These are phyloP conservation scores for Porites evermanni DNA, from an alignment of 92 coral and sea anemone genomes.

Conservation along the genomic window DNA sequence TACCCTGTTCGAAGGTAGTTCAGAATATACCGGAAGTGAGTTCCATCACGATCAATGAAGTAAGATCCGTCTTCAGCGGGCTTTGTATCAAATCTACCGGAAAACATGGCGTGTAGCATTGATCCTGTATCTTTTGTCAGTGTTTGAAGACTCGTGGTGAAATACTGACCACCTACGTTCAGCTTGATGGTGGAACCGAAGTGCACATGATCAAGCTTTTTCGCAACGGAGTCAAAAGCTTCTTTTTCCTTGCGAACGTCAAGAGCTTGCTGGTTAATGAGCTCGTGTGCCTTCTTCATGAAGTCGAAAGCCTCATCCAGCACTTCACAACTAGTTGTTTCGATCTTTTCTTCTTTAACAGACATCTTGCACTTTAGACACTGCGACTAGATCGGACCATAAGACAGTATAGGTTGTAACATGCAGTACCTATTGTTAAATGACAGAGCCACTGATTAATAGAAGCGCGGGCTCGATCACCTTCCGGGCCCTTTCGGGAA, in stretches of 20 bases:
- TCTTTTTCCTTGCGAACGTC: constrained; percentile 45
- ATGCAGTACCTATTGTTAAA: too few relatives aligned
- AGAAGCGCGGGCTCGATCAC: too few relatives aligned
- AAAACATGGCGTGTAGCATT: constrained; percentile 32
- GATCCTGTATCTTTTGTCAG: constrained; percentile 58
- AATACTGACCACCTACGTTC: constrained; percentile 71
- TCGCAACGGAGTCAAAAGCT: constrained; percentile 71
- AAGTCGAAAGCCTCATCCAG: constrained; percentile 7
- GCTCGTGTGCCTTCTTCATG: constrained; percentile 23
- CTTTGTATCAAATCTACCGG: constrained; percentile 57
- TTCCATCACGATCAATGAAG: constrained; percentile 84
- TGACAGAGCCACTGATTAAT: too few relatives aligned
- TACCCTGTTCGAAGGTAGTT: constrained; percentile 45
- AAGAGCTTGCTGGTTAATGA: constrained; percentile 25
- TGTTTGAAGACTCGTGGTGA: constrained; percentile 63
- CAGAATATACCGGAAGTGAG: constrained; percentile 71
- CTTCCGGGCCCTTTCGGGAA: too few relatives aligned
- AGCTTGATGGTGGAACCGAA: constrained; percentile 59
- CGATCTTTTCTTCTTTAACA: too few relatives aligned
- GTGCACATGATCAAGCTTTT: constrained; percentile 69
- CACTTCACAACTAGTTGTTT: not conserved
- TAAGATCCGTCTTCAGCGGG: constrained; percentile 76
- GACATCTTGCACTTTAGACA: too few relatives aligned
- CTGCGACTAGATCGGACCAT: too few relatives aligned
- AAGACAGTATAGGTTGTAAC: too few relatives aligned